These are phyloP conservation scores for Dermolepida albohirtum DNA, from an alignment of 2,888 invertebrate species.

Conservation along the genomic window DNA sequence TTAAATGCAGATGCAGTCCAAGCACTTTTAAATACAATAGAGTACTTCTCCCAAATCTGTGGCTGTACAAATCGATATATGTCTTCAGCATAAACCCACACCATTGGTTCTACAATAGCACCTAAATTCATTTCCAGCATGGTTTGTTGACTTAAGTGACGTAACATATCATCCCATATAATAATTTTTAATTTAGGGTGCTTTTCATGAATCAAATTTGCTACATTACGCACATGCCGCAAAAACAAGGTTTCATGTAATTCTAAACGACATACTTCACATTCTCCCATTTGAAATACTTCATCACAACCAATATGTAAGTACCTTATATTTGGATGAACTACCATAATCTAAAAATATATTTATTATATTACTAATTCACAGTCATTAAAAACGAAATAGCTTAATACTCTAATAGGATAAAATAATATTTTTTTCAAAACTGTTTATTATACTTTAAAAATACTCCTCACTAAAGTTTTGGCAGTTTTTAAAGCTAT, in stretches of 20 bases:
- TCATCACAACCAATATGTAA: slow-evolving; percentile 83
- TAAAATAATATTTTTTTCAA: too few species aligned
- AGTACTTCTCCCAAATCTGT: slow-evolving; percentile 75
- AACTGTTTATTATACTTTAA: too few species aligned
- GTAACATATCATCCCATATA: slow-evolving; percentile 86
- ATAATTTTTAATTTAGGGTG: slow-evolving; percentile 73
- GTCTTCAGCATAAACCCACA: slow-evolving; percentile 84
- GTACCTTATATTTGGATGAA: slow-evolving; percentile 63
- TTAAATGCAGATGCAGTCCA: slow-evolving; percentile 84
- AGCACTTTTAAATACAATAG: slow-evolving; percentile 74
- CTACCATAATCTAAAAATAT: slow-evolving; percentile 56
- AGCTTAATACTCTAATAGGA: too few species aligned
- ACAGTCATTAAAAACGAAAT: not conserved
- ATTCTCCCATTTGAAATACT: slow-evolving; percentile 78
- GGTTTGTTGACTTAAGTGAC: slow-evolving; percentile 72
- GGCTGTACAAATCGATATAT: slow-evolving; percentile 69
- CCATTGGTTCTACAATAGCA: slow-evolving; percentile 80
- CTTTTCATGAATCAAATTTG: slow-evolving; percentile 70
- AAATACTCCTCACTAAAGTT: too few species aligned
- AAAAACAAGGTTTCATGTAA: slow-evolving; percentile 71
- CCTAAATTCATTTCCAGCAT: slow-evolving; percentile 74
- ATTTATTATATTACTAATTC: slow-evolving; percentile 15
- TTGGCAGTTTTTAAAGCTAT: too few species aligned
- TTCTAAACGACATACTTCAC: slow-evolving; percentile 70
- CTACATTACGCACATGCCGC: slow-evolving; percentile 72